Percentiles rank a stretch among this genome's conserved stretches.
These are phyloP conservation scores for Fragum fragum DNA, from an alignment of 2,888 invertebrate species.

Conservation along the genomic window DNA sequence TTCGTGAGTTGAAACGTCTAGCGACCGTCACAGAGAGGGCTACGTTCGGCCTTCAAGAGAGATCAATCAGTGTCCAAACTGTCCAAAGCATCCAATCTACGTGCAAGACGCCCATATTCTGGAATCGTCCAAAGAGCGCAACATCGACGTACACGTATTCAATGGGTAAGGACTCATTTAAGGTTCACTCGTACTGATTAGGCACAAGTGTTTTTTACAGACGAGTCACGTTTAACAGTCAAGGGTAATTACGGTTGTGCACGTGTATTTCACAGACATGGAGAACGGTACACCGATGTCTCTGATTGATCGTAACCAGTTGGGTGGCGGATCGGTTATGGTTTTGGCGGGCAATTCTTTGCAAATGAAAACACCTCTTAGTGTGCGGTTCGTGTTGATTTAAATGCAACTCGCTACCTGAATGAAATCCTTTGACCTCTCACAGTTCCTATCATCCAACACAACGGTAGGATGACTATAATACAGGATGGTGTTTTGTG, in stretches of 20 bases:
- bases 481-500: conserved; percentile 14
- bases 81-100: background rate
- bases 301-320: conserved; percentile 21
- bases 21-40: background rate
- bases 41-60: background rate
- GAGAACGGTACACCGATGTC: conserved; percentile 3
- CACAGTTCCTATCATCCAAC: conserved; percentile 4
- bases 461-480: background rate
- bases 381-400: conserved; percentile 6
- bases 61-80: background rate
- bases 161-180: conserved; percentile 3
- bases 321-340: conserved; percentile 36
- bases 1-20: background rate
- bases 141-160: background rate
- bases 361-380: conserved; percentile 30
- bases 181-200: conserved; percentile 27
- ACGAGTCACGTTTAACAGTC: conserved; percentile 11
- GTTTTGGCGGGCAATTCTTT: conserved; percentile 31
- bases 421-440: conserved; percentile 17
- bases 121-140: background rate
- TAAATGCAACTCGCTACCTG: conserved; percentile 29
- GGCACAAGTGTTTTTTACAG: conserved; percentile 31
- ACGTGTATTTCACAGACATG: conserved; percentile 8
- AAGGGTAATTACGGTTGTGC: conserved; percentile 18
- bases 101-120: background rate